Conservation (phyloP, 2,113 vertebrate genomes). For the Lagenorhynchus albirostris region DNA sequence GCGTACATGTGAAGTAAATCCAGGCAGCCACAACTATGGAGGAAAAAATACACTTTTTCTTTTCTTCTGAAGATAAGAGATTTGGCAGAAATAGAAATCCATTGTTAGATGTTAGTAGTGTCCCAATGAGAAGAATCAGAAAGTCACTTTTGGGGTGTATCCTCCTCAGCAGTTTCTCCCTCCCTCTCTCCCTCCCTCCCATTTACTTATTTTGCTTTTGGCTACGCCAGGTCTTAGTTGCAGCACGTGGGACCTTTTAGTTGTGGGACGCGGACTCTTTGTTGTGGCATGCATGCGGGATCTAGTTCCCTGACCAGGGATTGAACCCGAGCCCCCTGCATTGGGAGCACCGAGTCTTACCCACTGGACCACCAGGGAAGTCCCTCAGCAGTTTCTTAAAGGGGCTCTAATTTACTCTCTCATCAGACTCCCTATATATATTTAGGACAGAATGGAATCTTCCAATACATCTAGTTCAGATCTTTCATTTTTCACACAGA, state of each 20-base stretch:
- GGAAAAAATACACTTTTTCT: neutral
- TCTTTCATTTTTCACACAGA: neutral
- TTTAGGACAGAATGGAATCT: neutral
- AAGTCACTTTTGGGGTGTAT: neutral
- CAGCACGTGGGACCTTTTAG: no score
- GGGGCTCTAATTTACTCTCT: neutral
- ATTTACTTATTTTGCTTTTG: no score
- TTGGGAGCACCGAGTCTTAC: no score
- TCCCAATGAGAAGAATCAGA: neutral
- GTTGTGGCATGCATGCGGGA: no score
- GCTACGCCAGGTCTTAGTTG: no score
- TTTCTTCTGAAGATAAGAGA: neutral
- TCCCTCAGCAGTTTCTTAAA: neutral
- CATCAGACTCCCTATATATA: neutral
- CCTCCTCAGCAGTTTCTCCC: neutral
- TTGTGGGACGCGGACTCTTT: no score
- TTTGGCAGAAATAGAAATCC: conserved; percentile 9
- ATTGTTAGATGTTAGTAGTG: neutral
- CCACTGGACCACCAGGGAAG: no score
- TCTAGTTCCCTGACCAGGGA: no score
- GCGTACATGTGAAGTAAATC: neutral
- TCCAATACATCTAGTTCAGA: neutral
- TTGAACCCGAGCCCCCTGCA: no score
- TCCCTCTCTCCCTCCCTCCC: no score
- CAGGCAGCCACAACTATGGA: neutral